A percentile compares a stretch with the other conserved stretches of the same genome.
Evolutionary conservation across 2,113 vertebrate genomes (phyloP).

Genomic region (Hemicordylus capensis): DNA sequence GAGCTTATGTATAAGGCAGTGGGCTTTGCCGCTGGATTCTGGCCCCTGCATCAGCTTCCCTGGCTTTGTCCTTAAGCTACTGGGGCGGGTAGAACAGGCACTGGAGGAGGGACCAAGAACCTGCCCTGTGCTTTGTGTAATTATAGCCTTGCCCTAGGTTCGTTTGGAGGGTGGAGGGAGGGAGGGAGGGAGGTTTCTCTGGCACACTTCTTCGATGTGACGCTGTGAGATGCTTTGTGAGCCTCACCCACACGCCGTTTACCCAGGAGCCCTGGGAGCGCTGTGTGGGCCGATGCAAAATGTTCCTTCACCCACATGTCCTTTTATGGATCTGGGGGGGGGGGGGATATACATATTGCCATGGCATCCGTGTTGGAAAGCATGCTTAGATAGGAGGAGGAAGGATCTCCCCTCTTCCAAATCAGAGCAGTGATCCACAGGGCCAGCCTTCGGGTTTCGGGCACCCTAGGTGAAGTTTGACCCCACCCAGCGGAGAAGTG

Average conservation of each 20-base stretch:
- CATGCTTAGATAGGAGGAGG: fast-evolving
- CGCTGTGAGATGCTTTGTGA: constrained; percentile 51
- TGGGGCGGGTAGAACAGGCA: not conserved
- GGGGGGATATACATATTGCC: constrained; percentile 38
- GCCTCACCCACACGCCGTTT: constrained; percentile 49
- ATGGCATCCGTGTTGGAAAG: constrained; percentile 20
- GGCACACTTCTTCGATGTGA: constrained; percentile 43
- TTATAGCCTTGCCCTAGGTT: constrained; percentile 44
- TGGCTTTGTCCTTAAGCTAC: not conserved
- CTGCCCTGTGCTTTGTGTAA: not conserved
- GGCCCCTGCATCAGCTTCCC: not conserved
- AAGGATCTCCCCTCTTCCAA: not conserved
- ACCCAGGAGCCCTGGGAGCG: constrained; percentile 28
- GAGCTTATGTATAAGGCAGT: not conserved
- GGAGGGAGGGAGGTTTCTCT: constrained; percentile 43
- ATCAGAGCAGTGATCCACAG: not conserved
- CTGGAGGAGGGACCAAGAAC: not conserved
- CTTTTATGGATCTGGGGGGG: constrained; percentile 58
- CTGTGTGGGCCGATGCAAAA: constrained; percentile 62
- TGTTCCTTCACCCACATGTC: constrained; percentile 68
- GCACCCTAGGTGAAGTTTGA: no score
- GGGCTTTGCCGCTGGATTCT: not conserved
- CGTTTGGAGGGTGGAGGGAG: not conserved
- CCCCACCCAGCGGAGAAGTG: not conserved
- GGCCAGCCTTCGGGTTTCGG: no score